Evolutionary conservation across 2,113 vertebrate species (phyloP).

Genomic region (Antechinus flavipes): DNA sequence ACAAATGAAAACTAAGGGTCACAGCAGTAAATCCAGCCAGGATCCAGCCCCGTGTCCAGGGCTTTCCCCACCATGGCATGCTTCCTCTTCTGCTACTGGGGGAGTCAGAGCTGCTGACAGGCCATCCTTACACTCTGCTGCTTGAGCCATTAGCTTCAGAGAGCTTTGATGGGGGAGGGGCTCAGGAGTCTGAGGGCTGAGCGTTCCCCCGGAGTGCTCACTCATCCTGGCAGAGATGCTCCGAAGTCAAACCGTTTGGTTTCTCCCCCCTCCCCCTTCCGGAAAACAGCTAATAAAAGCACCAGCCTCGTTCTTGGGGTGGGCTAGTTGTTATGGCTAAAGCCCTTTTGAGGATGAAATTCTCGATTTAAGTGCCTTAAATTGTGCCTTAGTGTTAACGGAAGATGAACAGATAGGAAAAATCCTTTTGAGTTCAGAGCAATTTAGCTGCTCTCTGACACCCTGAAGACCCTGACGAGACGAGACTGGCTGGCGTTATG

Average conservation of each 20-base stretch:
- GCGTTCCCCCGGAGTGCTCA: neutral
- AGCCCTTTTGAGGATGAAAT: neutral
- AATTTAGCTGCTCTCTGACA: neutral
- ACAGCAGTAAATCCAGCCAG: neutral
- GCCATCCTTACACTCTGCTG: neutral
- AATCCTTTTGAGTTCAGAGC: neutral
- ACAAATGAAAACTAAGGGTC: neutral
- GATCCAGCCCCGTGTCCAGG: neutral
- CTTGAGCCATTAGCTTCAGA: neutral
- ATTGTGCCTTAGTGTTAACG: neutral
- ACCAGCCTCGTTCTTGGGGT: neutral
- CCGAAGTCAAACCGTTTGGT: neutral
- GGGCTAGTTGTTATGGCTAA: neutral
- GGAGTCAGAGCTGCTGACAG: neutral
- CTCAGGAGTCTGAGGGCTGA: neutral
- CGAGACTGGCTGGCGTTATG: neutral
- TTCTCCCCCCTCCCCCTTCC: neutral
- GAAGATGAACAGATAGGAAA: neutral
- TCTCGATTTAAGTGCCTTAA: neutral
- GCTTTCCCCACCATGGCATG: neutral
- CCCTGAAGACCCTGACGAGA: neutral
- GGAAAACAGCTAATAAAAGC: constrained; percentile 1
- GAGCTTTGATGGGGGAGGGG: neutral
- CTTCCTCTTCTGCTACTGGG: neutral
- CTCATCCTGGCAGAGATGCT: neutral